phyloP scores from a whole-genome alignment of 2,888 invertebrate species.

The Epinotia nisella region DNA sequence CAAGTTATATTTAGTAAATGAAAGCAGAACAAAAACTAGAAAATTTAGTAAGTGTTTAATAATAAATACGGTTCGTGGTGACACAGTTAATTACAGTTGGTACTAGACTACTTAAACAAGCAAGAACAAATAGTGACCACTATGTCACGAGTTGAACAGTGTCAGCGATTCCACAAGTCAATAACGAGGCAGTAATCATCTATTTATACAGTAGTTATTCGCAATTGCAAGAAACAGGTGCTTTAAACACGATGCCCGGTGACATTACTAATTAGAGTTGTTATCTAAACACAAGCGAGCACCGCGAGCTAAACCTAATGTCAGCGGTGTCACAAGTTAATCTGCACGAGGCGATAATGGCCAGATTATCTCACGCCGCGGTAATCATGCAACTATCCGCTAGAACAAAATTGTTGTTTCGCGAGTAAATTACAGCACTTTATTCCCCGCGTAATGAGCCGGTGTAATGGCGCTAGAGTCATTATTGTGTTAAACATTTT shows the following conservation, averaged over 20 bases:
- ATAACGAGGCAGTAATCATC: not conserved
- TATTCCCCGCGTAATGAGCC: constrained; percentile 60
- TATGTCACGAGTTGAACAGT: not conserved
- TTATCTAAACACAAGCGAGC: constrained; percentile 29
- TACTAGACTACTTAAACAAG: constrained; percentile 11
- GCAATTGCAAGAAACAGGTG: not conserved
- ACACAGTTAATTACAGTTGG: constrained; percentile 11
- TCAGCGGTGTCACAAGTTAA: constrained; percentile 52
- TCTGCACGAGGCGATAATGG: constrained; percentile 55
- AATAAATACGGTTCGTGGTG: not conserved
- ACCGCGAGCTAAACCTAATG: constrained; percentile 44
- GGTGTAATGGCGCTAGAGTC: constrained; percentile 56
- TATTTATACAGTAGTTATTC: not conserved
- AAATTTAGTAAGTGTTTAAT: not conserved
- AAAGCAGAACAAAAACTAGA: not conserved
- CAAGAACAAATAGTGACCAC: constrained; percentile 19
- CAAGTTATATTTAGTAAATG: not conserved
- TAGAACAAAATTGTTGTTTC: constrained; percentile 59
- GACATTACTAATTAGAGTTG: constrained; percentile 18
- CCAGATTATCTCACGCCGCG: constrained; percentile 59
- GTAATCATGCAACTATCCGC: constrained; percentile 64
- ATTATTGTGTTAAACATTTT: constrained; percentile 60
- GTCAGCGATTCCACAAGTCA: not conserved
- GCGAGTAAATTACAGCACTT: constrained; percentile 62
- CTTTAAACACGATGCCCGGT: not conserved